Evolutionary conservation across 1,140 invertebrate species (phyloP).

Genomic region (Neomicropteryx cornuta): DNA sequence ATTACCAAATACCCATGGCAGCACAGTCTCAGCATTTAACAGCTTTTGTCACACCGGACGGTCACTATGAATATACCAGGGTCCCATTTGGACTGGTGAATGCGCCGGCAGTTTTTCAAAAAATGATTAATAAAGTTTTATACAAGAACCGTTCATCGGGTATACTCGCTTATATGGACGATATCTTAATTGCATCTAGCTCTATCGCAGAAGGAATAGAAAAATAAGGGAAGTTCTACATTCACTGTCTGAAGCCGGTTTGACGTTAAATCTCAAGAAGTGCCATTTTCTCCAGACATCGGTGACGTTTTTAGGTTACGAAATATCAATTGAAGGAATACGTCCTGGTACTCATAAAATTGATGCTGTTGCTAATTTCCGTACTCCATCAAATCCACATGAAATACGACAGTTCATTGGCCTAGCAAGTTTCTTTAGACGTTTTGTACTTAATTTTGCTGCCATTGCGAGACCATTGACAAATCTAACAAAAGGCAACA

Average conservation of each 20-base stretch:
- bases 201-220: slow-evolving; percentile 15
- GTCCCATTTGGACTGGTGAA: too few relatives aligned
- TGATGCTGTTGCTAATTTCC: slow-evolving; percentile 14
- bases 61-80: too few relatives aligned
- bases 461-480: slow-evolving; percentile 16
- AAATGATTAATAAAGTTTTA: too few relatives aligned
- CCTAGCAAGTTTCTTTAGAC: slow-evolving; percentile 18
- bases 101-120: too few relatives aligned
- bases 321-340: slow-evolving; percentile 13
- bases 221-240: slow-evolving; percentile 16
- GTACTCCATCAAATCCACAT: slow-evolving; percentile 14
- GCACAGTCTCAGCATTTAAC: too few relatives aligned
- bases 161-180: slow-evolving; percentile 21
- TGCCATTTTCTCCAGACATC: slow-evolving; percentile 5
- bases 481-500: slow-evolving; percentile 16
- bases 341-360: slow-evolving; percentile 16
- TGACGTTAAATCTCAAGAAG: slow-evolving; percentile 9
- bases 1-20: slow-evolving; percentile 10
- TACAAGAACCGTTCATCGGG: too few relatives aligned
- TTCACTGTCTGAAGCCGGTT: slow-evolving; percentile 1
- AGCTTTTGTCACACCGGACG: too few relatives aligned
- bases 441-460: slow-evolving; percentile 17
- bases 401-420: slow-evolving; percentile 19
- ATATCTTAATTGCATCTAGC: slow-evolving; percentile 10
- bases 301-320: slow-evolving; percentile 14